Evolutionary conservation across 2,113 vertebrate species (phyloP).

Genomic region (Labrus mixtus): DNA sequence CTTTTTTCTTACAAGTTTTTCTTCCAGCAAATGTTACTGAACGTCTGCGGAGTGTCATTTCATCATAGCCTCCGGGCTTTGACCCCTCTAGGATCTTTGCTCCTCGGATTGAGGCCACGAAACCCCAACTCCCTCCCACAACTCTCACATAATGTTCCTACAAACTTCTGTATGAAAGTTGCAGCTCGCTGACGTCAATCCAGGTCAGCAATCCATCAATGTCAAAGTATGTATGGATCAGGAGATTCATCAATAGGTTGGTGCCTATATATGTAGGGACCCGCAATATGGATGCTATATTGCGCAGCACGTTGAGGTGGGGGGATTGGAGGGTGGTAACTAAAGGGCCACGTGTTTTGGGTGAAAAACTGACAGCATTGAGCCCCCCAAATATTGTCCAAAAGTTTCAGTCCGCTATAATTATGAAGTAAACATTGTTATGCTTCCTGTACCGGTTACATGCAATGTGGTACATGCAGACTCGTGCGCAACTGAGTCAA

Average conservation of each 20-base stretch:
- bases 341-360: constrained; percentile 12
- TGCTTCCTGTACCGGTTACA: neutral
- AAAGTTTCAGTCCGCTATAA: neutral
- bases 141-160: constrained; percentile 36
- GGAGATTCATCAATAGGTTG: constrained; percentile 70
- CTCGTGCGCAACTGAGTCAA: too few relatives aligned
- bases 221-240: constrained; percentile 80
- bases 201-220: constrained; percentile 79
- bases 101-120: constrained; percentile 24
- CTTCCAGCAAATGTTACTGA: neutral
- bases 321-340: constrained; percentile 29
- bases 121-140: constrained; percentile 48
- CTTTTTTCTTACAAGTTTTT: neutral
- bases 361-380: constrained; percentile 12
- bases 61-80: constrained; percentile 48
- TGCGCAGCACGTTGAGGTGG: constrained; percentile 34
- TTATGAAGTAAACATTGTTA: neutral
- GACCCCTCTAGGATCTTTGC: constrained; percentile 51
- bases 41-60: constrained; percentile 26
- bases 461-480: neutral
- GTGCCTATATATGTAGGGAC: constrained; percentile 60
- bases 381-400: constrained; percentile 5
- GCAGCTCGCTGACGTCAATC: constrained; percentile 73
- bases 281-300: constrained; percentile 52
- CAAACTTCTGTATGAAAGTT: constrained; percentile 65